Evolutionary conservation across 64 coral and sea anemone genomes (phyloP), one percentile per base, ranked within the genome.

Genomic region (Platygyra sinensis): DNA sequence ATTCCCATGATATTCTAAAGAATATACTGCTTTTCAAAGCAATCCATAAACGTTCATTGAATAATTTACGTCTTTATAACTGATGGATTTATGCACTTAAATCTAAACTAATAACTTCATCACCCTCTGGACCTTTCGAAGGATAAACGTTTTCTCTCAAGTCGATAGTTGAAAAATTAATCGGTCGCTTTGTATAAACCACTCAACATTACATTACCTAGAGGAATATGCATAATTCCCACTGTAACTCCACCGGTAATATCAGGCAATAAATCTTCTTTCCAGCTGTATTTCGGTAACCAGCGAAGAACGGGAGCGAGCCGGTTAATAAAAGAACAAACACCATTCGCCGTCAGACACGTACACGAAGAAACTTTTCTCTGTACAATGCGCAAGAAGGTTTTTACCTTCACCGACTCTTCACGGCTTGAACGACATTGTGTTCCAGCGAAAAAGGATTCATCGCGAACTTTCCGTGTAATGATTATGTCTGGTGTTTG

Each of bases 141-240:
- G 2, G 38, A 39, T 39, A 39, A 39, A 39, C 5, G n/a, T n/a
- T n/a, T n/a, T n/a, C n/a, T n/a, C n/a, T n/a, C n/a, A n/a, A n/a
- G n/a, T n/a, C n/a, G n/a, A n/a, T n/a, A n/a, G n/a, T n/a, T 39
- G 38, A 39, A 39, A 39, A 39, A 39, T 39, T n/a, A n/a, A n/a
- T n/a, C n/a, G n/a, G n/a, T 39, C 5, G 38, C 38, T 39, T 39
- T 39, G 38, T 39, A 39, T 39, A 39, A 39, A 39, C 22, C 17
- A 67, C n/a, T 49, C 20, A 33, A 24, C 15, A 55, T 11, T 5
- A 76, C 73, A 6, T 19, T 61, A 62, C 86, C 77, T 75, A 17
- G 52, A 74, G 54, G 87, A 49, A 89, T 78, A 77, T 89, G 87
- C 87, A 88, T 89, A 2, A 64, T 27, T 63, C 30, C 62, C 8